phyloP scores from a whole-genome alignment of 2,113 vertebrate genomes.

The Sterna hirundo region DNA sequence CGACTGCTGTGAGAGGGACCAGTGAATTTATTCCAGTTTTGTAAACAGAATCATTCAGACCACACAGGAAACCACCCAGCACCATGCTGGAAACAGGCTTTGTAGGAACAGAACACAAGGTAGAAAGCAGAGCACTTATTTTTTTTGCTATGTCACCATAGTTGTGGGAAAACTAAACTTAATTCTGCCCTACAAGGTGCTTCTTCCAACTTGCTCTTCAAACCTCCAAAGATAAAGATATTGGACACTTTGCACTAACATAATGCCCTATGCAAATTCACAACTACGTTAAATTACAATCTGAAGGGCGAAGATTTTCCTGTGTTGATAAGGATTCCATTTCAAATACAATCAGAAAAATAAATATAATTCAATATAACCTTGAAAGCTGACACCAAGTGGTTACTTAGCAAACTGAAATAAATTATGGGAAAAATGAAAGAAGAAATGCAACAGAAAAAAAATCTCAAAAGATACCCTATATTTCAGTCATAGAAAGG shows the following conservation, averaged over 20 bases:
- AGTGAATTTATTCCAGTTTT: neutral
- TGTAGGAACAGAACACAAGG: neutral
- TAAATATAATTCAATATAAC: neutral
- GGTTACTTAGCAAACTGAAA: conserved; percentile 9
- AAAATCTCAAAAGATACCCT: neutral
- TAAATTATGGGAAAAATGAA: conserved; percentile 5
- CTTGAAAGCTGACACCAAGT: neutral
- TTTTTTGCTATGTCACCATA: neutral
- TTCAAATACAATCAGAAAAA: conserved; percentile 5
- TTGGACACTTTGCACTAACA: neutral
- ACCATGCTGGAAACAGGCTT: neutral
- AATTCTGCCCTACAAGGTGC: neutral
- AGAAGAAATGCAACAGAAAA: neutral
- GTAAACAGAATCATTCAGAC: neutral
- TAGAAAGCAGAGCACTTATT: neutral
- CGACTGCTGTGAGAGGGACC: neutral
- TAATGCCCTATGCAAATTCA: neutral
- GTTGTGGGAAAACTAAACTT: neutral
- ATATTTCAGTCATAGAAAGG: neutral
- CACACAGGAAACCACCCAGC: neutral
- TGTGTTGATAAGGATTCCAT: neutral
- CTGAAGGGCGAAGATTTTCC: neutral
- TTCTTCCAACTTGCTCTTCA: neutral
- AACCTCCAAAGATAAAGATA: neutral
- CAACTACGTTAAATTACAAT: neutral